Conservation (phyloP, 2,797 vertebrate genomes). For the Sebastes hopkinsi region DNA sequence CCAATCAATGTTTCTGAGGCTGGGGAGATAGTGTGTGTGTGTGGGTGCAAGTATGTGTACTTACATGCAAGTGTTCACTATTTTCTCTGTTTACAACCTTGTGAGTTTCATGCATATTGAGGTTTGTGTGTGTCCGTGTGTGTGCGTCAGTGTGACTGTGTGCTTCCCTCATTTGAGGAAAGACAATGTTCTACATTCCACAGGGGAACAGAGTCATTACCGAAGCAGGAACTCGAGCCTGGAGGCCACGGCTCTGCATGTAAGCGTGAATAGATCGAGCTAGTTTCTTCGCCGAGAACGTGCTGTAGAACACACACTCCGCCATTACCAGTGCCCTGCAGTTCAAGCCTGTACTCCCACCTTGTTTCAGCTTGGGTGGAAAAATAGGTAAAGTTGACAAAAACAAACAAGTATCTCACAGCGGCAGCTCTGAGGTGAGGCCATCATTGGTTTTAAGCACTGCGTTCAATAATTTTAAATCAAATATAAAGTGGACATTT, state of each 20-base stretch:
- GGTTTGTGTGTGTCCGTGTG: constrained; percentile 10
- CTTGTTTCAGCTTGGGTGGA: constrained; percentile 47
- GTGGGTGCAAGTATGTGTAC: constrained; percentile 16
- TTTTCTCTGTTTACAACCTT: constrained; percentile 62
- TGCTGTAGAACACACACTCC: constrained; percentile 71
- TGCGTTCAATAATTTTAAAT: constrained; percentile 7
- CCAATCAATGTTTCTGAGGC: constrained; percentile 71
- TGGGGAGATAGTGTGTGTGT: constrained; percentile 16
- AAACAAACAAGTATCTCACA: constrained; percentile 63
- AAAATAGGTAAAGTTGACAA: constrained; percentile 63
- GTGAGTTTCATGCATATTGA: constrained; percentile 64
- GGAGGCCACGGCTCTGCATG: constrained; percentile 79
- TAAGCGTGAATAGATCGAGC: constrained; percentile 75
- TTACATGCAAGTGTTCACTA: constrained; percentile 31
- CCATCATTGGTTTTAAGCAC: neutral
- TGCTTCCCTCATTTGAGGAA: constrained; percentile 79
- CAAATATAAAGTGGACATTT: constrained; percentile 16
- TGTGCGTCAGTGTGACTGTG: constrained; percentile 44
- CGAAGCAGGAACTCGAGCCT: constrained; percentile 78
- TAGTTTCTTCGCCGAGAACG: constrained; percentile 73
- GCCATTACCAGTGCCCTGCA: constrained; percentile 76
- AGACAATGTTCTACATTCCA: constrained; percentile 84
- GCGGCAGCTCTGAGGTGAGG: constrained; percentile 19
- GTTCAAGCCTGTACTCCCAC: constrained; percentile 72
- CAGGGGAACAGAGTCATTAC: constrained; percentile 83